Base-by-base conservation (phyloP, 2,113 vertebrate species). In the Microtus pennsylvanicus region DNA sequence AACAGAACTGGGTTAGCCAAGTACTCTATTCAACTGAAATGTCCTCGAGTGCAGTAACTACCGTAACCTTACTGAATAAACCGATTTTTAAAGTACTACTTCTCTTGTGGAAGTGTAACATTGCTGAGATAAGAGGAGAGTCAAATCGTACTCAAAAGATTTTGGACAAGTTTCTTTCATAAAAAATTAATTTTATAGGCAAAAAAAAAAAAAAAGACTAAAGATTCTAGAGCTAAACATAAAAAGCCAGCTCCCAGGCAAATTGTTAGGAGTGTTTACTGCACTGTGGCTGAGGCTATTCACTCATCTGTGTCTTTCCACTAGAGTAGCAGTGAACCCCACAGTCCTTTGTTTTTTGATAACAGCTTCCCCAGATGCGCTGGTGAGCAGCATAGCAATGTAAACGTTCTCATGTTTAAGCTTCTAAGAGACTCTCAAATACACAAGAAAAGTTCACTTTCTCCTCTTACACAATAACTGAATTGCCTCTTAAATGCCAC, bases 181-280 rank as follows among this genome's bases (percentile, higher is more conserved):
- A 96, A 96, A 93, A 45, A n/a, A 16, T 81, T 90, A 45, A 45
- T 85, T 45, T 95, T 92, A 94, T 30, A 83, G 52, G 74, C 19
- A 19, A 58, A 58, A 6, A 58, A 58, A 6, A 21, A 21, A 58
- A 58, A 6, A 81, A 7, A 7, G 38, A 85, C 7, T 50, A 80
- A 94, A 87, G 67, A 93, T 83, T 87, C 33, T 45, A 82, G 38
- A 33, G 63, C n/a, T 89, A 91, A 78, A 92, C 8, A 52, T 28
- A 85, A 87, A 58, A 50, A 5, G 50, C 0, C 70, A 24, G 21
- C 47, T 1, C 91, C 6, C 13, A 55, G 92, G 7, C 42, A 7
- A 90, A n/a, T 58, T 47, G 87, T 78, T 82, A 42, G 35, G 35
- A 87, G 75, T 63, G 80, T 70, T 89, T 81, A 80, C 28, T 75